These are phyloP conservation scores for Melanostoma scalare DNA, from an alignment of 2,888 invertebrate species.

Conservation along the genomic window DNA sequence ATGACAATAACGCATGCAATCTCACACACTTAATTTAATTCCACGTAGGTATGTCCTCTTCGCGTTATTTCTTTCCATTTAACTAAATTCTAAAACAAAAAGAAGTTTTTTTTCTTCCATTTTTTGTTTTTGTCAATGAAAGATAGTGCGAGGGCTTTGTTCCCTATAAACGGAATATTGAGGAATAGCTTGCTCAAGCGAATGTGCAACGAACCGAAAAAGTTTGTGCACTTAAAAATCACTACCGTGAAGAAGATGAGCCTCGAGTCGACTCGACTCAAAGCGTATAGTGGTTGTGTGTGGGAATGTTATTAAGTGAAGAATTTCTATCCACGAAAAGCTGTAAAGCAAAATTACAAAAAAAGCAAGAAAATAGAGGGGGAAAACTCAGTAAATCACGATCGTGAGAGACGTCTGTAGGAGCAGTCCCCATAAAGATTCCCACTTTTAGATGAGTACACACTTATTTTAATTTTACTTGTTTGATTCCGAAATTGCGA, in stretches of 20 bases:
- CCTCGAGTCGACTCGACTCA: constrained; percentile 5
- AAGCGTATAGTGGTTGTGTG: neutral
- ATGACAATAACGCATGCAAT: constrained; percentile 28
- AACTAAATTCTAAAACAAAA: neutral
- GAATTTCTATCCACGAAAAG: constrained; percentile 29
- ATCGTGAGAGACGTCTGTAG: constrained; percentile 39
- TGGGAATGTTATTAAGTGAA: constrained; percentile 41
- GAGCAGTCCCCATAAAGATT: constrained; percentile 57
- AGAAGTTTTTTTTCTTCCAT: neutral
- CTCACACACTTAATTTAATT: neutral
- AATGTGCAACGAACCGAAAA: constrained; percentile 44
- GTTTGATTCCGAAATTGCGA: constrained; percentile 15
- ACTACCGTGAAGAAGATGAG: constrained; percentile 64
- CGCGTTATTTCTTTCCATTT: neutral
- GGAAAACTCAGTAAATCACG: constrained; percentile 52
- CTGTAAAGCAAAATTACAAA: neutral
- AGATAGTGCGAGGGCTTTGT: neutral
- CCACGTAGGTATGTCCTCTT: neutral
- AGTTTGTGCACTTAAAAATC: constrained; percentile 51
- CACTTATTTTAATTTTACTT: constrained; percentile 1
- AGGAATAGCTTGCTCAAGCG: neutral
- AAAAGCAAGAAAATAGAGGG: neutral
- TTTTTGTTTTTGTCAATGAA: no score
- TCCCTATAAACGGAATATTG: neutral
- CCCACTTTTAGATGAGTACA: constrained; percentile 33